Conservation (phyloP, 2,888 invertebrate genomes). For the Leptopilina drosophilae region DNA sequence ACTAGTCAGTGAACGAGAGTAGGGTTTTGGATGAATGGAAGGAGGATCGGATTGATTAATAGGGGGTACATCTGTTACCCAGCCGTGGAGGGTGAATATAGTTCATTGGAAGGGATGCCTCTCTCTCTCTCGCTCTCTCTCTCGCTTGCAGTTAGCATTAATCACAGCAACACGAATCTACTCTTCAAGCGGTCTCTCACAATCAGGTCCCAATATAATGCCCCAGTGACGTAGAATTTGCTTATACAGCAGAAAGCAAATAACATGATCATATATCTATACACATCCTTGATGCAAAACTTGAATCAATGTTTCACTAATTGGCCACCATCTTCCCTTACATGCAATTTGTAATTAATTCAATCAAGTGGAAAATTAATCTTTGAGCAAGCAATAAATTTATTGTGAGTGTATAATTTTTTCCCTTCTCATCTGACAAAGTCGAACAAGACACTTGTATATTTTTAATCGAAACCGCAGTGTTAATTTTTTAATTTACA, state of each 20-base stretch:
- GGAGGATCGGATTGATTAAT: conserved; percentile 74
- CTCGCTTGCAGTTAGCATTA: conserved; percentile 71
- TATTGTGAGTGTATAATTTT: no score
- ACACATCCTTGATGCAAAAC: conserved; percentile 17
- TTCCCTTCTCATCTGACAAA: no score
- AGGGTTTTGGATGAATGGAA: conserved; percentile 56
- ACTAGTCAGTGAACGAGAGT: conserved; percentile 59
- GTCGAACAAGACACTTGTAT: no score
- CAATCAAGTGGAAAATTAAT: conserved; percentile 5
- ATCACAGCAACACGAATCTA: conserved; percentile 73
- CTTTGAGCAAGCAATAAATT: not conserved
- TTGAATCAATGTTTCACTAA: conserved; percentile 27
- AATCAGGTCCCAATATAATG: conserved; percentile 70
- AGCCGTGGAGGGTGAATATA: conserved; percentile 70
- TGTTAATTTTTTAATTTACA: no score
- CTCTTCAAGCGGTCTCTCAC: conserved; percentile 67
- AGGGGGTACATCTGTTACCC: conserved; percentile 76
- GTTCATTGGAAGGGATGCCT: conserved; percentile 68
- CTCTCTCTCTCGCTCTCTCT: conserved; percentile 42
- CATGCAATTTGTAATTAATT: not conserved
- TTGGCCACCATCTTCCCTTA: conserved; percentile 18
- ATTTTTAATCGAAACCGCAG: no score
- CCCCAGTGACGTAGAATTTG: conserved; percentile 62
- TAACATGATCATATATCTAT: not conserved
- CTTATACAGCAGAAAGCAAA: conserved; percentile 20